Base-by-base conservation (phyloP, 2,797 vertebrate genomes). In the Uromys caudimaculatus region DNA sequence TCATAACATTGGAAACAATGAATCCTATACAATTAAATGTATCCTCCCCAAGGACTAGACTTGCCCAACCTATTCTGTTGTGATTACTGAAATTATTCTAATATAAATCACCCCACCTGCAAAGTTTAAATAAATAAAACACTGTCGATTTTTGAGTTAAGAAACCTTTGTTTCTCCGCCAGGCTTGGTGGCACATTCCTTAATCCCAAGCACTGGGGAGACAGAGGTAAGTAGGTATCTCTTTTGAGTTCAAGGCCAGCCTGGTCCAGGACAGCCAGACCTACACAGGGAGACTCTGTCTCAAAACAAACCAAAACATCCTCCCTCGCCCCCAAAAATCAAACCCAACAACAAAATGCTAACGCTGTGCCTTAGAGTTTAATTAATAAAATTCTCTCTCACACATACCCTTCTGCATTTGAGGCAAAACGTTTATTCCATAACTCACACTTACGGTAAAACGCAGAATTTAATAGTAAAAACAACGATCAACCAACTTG, bases 401-500 rank as follows among this genome's bases (percentile, higher is more conserved):
- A 54, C 41, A 82, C 76, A 47, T 62, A 47, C 50, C 21, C 8
- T 14, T 56, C 1, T 16, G 4, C 38, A 73, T 79, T 50, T 93
- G 67, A 96, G 88, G 73, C 19, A 93, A 95, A 94, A 95, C 4
- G 19, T 94, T 89, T 87, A 92, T 79, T 62, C 93, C 6, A 24
- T 78, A n/a, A 89, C 71, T 86, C 77, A 91, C 23, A 24, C 84
- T 90, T 83, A 86, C 27, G 11, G 64, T 79, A 92, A 92, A 89
- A 87, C 6, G 62, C n/a, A 41, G 7, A 94, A 88, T 32, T 5
- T 38, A 93, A 56, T 23, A 88, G 38, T 84, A 88, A 95, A 93
- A 93, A n/a, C 76, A 86, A 83, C 19, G 38, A 95, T 32, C 89
- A 58, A 92, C 19, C 50, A 81, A 86, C 77, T 93, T 73, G 75